Conservation (phyloP, 2,797 vertebrate species). For the Urocyon cinereoargenteus region DNA sequence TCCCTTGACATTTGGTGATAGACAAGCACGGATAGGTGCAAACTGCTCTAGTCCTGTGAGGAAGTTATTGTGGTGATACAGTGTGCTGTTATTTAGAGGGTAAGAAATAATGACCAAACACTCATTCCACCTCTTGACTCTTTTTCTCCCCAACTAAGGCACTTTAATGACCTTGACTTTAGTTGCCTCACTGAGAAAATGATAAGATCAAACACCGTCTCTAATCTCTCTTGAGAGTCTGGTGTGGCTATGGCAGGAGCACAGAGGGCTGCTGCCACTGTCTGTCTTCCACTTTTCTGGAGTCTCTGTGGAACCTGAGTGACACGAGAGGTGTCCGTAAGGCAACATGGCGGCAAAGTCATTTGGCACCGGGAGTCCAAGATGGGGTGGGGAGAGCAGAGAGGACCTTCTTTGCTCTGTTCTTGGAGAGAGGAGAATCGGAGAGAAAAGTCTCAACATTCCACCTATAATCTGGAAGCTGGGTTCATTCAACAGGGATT, state of each 20-base stretch:
- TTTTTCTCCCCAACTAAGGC: not conserved
- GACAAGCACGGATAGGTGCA: not conserved
- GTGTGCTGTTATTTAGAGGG: not conserved
- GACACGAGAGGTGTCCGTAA: rapidly evolving
- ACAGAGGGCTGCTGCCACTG: not conserved
- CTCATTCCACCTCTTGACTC: not conserved
- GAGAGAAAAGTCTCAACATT: not conserved
- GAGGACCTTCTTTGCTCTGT: not conserved
- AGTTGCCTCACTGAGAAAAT: not conserved
- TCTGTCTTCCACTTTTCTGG: not conserved
- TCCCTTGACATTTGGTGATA: not conserved
- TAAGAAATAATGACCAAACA: not conserved
- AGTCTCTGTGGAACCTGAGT: not conserved
- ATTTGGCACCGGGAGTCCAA: not conserved
- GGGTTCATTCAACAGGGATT: not conserved
- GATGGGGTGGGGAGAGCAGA: not conserved
- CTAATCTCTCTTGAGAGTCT: not conserved
- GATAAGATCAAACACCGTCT: not conserved
- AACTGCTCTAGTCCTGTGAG: not conserved
- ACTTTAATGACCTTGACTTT: not conserved
- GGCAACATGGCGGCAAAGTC: not conserved
- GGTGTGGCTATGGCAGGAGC: not conserved
- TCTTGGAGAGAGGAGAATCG: not conserved
- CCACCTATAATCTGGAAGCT: not conserved
- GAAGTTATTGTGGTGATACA: not conserved